A percentile compares a stretch with the other conserved stretches of the same genome.
Evolutionary conservation across 2,888 invertebrate genomes (phyloP).

Genomic region (Octonoba sinensis): DNA sequence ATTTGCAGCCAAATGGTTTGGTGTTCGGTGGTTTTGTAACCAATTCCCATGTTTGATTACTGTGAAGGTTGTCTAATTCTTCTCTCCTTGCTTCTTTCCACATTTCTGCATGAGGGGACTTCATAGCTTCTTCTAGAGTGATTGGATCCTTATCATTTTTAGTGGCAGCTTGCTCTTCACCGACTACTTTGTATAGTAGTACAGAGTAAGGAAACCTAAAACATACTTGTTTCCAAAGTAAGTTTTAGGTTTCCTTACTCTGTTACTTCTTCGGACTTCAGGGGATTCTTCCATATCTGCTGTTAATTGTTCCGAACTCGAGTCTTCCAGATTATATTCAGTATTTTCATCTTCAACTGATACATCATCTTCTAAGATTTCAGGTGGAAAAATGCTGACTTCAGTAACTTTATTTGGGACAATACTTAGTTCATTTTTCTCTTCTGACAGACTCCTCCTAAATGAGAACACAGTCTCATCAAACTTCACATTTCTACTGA

Average conservation of each 20-base stretch:
- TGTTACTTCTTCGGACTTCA: neutral
- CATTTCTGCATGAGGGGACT: neutral
- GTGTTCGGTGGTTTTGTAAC: slow-evolving; percentile 7
- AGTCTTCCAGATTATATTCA: neutral
- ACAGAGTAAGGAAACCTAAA: no score
- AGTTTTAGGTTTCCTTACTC: slow-evolving; percentile 6
- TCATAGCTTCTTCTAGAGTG: slow-evolving; percentile 17
- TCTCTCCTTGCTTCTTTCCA: slow-evolving; percentile 27
- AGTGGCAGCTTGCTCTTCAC: neutral
- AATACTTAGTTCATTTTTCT: no score
- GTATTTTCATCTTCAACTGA: neutral
- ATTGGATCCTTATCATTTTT: neutral
- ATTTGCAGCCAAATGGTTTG: neutral
- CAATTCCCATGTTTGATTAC: no score
- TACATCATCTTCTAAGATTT: neutral
- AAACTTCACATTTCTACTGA: slow-evolving; percentile 6
- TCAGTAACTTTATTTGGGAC: no score
- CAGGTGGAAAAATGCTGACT: no score
- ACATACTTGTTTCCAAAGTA: neutral
- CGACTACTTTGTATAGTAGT: neutral
- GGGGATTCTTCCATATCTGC: neutral
- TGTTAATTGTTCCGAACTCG: no score
- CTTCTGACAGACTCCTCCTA: no score
- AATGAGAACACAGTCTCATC: slow-evolving; percentile 2
- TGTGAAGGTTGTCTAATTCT: slow-evolving; percentile 28